Evolutionary conservation across 2,113 vertebrate species (phyloP), one percentile per base, ranked within the genome.

Genomic region (Potamarius usumacintae): DNA sequence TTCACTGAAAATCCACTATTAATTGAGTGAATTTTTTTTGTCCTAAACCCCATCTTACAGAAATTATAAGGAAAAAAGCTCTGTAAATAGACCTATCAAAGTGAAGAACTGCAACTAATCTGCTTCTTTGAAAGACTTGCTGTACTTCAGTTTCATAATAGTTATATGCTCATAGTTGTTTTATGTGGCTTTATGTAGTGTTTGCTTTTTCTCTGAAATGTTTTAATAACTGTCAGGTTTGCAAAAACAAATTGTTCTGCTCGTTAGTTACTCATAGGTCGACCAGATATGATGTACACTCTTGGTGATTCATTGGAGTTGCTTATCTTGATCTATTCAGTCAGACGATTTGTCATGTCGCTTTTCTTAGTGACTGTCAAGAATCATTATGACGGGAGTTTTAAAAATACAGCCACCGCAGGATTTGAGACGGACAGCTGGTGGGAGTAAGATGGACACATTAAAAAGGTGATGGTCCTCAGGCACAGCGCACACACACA

Each of bases 201-300:
- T 89, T 62, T 65, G 30, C 8, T 67, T 84, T 69, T 53, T 72
- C 30, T 80, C 0, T 4, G 17, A 79, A 55, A 57, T 77, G 9
- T 52, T 77, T 77, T 52, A 77, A 77, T 11, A 53, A 25, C 72
- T 76, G 20, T 12, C 48, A 52, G n/a, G 30, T 79, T 57, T 57
- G 53, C 53, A 57, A 57, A 79, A 57, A 8, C 18, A 42, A 42
- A 42, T 72, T 53, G 11, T 27, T 87, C 58, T 85, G 52, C 55
- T 87, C 83, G 76, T 67, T 86, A 86, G 67, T 84, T 84, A 83
- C 60, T 77, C 7, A 63, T 71, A n/a, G 50, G 22, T 9, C 27
- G 42, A 77, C 48, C 65, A 48, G 50, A 69, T 67, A n/a, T 78
- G 80, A 78, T 53, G 57, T 53, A 34, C 30, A 55, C 12, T 65